Evolutionary conservation across 2,888 invertebrate species (phyloP).

Genomic region (Sesia apiformis): DNA sequence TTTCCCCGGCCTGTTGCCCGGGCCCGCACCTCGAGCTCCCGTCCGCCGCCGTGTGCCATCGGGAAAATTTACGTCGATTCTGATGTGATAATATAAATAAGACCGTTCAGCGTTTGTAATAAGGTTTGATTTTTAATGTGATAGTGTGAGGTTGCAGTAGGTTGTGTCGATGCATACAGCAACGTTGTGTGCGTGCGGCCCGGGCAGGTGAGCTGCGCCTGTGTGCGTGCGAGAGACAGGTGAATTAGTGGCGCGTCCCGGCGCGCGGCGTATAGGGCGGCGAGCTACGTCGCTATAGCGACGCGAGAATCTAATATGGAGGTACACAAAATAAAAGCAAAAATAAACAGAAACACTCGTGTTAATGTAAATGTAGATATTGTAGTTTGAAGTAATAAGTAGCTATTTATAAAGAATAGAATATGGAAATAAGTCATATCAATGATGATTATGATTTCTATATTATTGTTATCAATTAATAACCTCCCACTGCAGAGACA

Average conservation of each 20-base stretch:
- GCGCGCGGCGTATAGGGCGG: slow-evolving; percentile 26
- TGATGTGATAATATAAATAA: slow-evolving; percentile 8
- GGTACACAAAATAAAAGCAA: slow-evolving; percentile 10
- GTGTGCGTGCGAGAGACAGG: slow-evolving; percentile 46
- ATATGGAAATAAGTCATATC: too few species aligned
- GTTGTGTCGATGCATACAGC: slow-evolving; percentile 37
- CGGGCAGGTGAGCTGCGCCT: slow-evolving; percentile 25
- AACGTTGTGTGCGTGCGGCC: slow-evolving; percentile 28
- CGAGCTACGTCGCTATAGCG: slow-evolving; percentile 51
- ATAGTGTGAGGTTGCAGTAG: slow-evolving; percentile 24
- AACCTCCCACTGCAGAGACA: too few species aligned
- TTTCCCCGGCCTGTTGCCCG: slow-evolving; percentile 37
- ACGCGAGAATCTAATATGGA: slow-evolving; percentile 47
- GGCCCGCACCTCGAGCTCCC: slow-evolving; percentile 17
- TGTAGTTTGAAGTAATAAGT: too few species aligned
- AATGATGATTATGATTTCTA: too few species aligned
- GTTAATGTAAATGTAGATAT: too few species aligned
- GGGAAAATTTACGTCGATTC: slow-evolving; percentile 16
- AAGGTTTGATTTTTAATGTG: slow-evolving; percentile 27
- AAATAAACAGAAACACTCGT: not conserved
- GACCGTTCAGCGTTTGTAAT: slow-evolving; percentile 25
- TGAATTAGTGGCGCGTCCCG: slow-evolving; percentile 43
- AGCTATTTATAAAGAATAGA: too few species aligned
- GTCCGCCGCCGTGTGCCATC: too few species aligned
- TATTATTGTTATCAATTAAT: too few species aligned